These are phyloP conservation scores for Drosophila paranaensis DNA, from an alignment of 2,888 invertebrate species.

Conservation along the genomic window DNA sequence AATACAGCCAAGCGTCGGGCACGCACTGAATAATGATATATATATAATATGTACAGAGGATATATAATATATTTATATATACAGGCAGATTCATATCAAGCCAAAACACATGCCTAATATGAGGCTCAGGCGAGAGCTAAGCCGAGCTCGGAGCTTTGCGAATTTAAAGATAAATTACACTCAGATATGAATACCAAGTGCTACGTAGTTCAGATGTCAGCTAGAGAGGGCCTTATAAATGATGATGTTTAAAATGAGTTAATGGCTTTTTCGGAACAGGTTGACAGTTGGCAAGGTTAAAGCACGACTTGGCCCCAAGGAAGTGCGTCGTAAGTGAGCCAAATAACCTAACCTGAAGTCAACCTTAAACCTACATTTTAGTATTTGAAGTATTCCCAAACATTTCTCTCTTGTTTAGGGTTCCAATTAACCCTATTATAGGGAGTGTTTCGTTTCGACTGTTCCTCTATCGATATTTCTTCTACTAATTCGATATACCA, in stretches of 20 bases:
- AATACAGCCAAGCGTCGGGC: conserved; percentile 35
- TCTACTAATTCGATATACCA: too few species aligned
- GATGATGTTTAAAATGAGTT: conserved; percentile 20
- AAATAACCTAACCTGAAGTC: not conserved
- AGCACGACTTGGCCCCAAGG: conserved; percentile 2
- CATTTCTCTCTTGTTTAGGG: not conserved
- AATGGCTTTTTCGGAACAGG: conserved; percentile 25
- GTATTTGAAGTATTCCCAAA: not conserved
- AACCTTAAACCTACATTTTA: not conserved
- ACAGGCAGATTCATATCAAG: conserved; percentile 6
- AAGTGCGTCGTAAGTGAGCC: not conserved
- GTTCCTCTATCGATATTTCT: too few species aligned
- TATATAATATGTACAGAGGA: conserved; percentile 21
- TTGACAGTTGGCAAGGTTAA: conserved; percentile 20
- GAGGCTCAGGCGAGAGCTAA: conserved; percentile 41
- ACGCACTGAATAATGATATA: conserved; percentile 71
- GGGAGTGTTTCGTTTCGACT: too few species aligned
- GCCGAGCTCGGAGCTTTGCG: conserved; percentile 8
- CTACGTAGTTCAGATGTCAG: conserved; percentile 46
- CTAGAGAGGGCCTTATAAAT: conserved; percentile 22
- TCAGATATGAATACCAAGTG: conserved; percentile 36
- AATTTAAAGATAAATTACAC: conserved; percentile 42
- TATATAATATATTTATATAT: conserved; percentile 25
- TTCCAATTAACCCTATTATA: too few species aligned
- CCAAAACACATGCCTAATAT: conserved; percentile 23